Evolutionary conservation across 2,797 vertebrate genomes (phyloP), one percentile per base, ranked within the genome.

Genomic region (Lateolabrax maculatus): DNA sequence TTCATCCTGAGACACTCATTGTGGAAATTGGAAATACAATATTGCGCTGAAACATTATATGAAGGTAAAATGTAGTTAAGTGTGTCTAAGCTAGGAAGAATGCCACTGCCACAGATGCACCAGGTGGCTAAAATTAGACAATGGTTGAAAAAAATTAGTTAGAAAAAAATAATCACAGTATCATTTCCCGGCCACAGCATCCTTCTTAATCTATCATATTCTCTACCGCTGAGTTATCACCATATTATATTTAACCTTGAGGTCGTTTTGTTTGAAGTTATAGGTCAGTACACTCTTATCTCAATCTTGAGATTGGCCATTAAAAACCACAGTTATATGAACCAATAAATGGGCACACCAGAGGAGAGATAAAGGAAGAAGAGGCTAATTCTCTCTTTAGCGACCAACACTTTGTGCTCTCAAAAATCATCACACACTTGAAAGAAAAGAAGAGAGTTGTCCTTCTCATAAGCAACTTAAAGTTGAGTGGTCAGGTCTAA

Each of bases 261-360:
- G 83, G 84, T 81, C 77, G 55, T 90, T 81, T 84, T 76, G 67
- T 84, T 85, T 84, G 60, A 70, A 83, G 74, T 84, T 83, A 85
- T 81, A 83, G 84, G 73, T 86, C 85, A 78, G 75, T 71, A 68
- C 77, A 73, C 79, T 68, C 84, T 87, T 80, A 84, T 90, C 77
- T 89, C 81, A 85, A 77, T 91, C 87, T 88, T 61, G 65, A 63
- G 71, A 80, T 73, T 84, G 78, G 37, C 68, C 84, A 90, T 92
- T 90, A 94, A 89, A 90, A 67, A 84, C 53, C 77, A 88, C 77
- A 52, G 80, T 92, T 90, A 90, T 87, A 83, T 67, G 85, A 89
- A 84, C 79, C 87, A 84, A 85, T 86, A 87, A 91, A 91, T 71
- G 83, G 69, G 29, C 65, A 87, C 81, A 63, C 31, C 64, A 39